Evolutionary conservation across 2,797 vertebrate genomes (phyloP).

Genomic region (Gallinago nigripennis): DNA sequence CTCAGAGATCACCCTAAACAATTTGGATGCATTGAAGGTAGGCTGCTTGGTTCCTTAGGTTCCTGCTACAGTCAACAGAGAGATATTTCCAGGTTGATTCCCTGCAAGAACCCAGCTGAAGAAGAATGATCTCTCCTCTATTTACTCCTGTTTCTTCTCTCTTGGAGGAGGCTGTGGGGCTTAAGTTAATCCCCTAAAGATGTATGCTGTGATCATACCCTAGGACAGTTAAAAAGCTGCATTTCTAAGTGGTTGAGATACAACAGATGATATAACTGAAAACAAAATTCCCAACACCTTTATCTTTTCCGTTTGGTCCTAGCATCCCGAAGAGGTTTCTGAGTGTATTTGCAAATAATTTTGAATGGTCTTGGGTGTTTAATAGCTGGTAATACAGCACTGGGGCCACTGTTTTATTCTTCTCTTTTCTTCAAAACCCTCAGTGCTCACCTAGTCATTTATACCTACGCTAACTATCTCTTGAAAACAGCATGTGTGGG

Average conservation of each 20-base stretch:
- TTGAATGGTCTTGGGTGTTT: not conserved
- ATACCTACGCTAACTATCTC: not conserved
- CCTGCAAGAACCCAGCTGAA: not conserved
- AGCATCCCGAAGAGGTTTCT: not conserved
- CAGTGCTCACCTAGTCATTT: not conserved
- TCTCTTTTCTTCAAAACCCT: not conserved
- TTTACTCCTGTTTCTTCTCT: not conserved
- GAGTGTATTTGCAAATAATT: not conserved
- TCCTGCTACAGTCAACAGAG: not conserved
- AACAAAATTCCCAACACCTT: not conserved
- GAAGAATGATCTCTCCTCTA: not conserved
- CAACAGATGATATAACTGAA: not conserved
- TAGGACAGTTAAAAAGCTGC: not conserved
- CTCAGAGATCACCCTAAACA: not conserved
- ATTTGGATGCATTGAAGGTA: not conserved
- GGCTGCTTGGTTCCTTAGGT: not conserved
- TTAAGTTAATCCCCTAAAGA: not conserved
- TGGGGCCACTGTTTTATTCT: not conserved
- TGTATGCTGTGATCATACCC: not conserved
- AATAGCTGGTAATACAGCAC: not conserved
- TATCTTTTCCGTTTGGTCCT: not conserved
- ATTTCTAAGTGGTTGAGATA: not conserved
- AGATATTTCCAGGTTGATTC: not conserved
- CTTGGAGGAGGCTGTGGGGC: not conserved
- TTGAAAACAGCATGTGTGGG: not conserved